A percentile compares a stretch with the other conserved stretches of the same genome.
phyloP scores from a whole-genome alignment of 2,797 vertebrate genomes.

The Cuculus canorus region DNA sequence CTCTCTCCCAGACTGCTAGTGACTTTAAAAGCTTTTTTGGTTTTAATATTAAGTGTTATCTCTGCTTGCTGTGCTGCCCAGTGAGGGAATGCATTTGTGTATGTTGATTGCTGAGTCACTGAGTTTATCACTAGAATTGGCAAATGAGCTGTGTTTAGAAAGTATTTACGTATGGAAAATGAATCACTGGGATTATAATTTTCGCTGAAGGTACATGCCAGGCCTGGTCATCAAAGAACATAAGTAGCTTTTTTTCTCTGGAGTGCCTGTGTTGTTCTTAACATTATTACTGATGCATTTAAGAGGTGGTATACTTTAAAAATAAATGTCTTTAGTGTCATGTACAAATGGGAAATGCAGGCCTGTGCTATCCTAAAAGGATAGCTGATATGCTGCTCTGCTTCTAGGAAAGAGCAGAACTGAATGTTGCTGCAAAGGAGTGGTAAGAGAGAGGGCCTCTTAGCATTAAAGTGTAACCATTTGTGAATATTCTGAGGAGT shows the following conservation, averaged over 20 bases:
- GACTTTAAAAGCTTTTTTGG: neutral
- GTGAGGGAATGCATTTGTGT: neutral
- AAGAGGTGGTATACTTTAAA: neutral
- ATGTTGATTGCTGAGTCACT: slow-evolving; percentile 47
- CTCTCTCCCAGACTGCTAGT: neutral
- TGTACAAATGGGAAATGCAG: neutral
- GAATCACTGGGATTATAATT: neutral
- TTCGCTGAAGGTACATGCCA: neutral
- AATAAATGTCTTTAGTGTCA: neutral
- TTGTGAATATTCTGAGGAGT: neutral
- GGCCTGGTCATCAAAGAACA: neutral
- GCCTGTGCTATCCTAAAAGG: neutral
- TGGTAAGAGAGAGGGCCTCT: neutral
- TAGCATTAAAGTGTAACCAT: neutral
- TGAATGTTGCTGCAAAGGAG: neutral
- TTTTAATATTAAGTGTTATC: neutral
- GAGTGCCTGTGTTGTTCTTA: neutral
- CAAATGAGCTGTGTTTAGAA: neutral
- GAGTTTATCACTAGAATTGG: neutral
- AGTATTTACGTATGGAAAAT: neutral
- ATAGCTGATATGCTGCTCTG: neutral
- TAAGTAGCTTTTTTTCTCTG: neutral
- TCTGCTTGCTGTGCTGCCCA: neutral
- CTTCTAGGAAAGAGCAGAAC: neutral
- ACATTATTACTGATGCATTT: neutral